These are phyloP conservation scores for Vespertilio murinus DNA, from an alignment of 2,797 vertebrate genomes.

Conservation along the genomic window DNA sequence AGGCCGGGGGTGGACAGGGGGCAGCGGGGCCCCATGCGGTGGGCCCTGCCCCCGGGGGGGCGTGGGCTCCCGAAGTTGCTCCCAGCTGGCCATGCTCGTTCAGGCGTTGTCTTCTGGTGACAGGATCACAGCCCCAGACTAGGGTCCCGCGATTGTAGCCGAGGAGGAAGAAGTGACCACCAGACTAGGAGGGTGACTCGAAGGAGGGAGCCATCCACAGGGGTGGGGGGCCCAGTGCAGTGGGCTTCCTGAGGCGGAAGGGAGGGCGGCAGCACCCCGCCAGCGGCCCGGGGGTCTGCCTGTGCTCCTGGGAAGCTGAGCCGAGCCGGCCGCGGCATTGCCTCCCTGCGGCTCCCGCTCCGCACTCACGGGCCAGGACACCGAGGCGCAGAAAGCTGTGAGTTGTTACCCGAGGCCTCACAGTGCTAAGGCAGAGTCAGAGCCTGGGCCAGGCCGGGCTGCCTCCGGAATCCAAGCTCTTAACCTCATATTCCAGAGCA, in stretches of 20 bases:
- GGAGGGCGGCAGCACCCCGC: rapidly evolving
- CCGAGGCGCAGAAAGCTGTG: background rate
- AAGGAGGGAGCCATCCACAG: background rate
- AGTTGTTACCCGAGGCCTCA: background rate
- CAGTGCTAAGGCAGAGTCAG: background rate
- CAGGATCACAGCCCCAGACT: background rate
- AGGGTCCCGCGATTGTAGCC: background rate
- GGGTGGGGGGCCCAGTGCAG: background rate
- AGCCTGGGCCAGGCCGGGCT: background rate
- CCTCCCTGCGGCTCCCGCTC: background rate
- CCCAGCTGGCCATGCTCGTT: background rate
- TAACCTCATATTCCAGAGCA: background rate
- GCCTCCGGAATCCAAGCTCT: background rate
- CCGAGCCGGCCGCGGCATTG: rapidly evolving
- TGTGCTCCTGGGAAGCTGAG: background rate
- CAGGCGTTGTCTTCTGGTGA: background rate
- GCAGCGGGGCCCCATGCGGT: no score
- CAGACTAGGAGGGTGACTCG: background rate
- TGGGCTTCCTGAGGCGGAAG: background rate
- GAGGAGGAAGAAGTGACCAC: background rate
- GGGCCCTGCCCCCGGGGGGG: rapidly evolving
- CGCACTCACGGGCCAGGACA: background rate
- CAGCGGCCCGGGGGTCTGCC: background rate
- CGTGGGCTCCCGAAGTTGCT: background rate
- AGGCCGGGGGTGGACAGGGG: no score